Evolutionary conservation across 2,888 invertebrate genomes (phyloP), one percentile per base, ranked within the genome.

Genomic region (Acholoe squamosa): DNA sequence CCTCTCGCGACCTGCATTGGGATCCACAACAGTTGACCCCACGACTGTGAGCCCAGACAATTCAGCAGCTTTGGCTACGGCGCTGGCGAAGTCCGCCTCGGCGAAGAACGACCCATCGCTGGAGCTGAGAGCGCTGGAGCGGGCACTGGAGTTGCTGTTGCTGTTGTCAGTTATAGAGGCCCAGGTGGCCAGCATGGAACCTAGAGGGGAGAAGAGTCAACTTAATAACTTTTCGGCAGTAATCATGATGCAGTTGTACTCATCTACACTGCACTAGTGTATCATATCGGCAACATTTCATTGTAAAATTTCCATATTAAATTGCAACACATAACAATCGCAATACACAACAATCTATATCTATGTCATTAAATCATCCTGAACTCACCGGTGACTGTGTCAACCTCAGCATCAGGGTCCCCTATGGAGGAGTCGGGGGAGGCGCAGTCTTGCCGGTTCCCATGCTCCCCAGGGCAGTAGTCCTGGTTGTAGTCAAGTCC

Each of bases 21-120:
- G 94, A 92, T 95, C 95, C 80, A 93, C 93, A 89, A 95, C 94
- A 10, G 95, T 95, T 12, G 95, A 94, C 28, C 95, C 95, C 7
- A 95, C 95, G n/a, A 96, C 95, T 77, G 96, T 96, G 71, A 96
- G 93, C 3, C 96, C 96, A 22, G 95, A 95, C 92, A 95, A 93
- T 92, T 96, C 95, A 56, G 96, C 96, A 7, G 96, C 96, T 89
- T 95, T 94, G 84, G 96, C 96, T 52, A 96, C 95, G 31, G 96
- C 95, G 91, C 95, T 95, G 54, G 96, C 96, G 93, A 96, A 96
- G 93, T 96, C 96, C 22, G 95, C 95, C 93, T 96, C 96, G 91
- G 95, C 94, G 88, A 95, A 95, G 93, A 96, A 96, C 80, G 96
- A 95, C 31, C 95, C 95, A 91, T 96, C 96, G 89, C 95, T 95